Evolutionary conservation across 2,113 vertebrate species (phyloP).

Genomic region (Rhadina sibilatrix): DNA sequence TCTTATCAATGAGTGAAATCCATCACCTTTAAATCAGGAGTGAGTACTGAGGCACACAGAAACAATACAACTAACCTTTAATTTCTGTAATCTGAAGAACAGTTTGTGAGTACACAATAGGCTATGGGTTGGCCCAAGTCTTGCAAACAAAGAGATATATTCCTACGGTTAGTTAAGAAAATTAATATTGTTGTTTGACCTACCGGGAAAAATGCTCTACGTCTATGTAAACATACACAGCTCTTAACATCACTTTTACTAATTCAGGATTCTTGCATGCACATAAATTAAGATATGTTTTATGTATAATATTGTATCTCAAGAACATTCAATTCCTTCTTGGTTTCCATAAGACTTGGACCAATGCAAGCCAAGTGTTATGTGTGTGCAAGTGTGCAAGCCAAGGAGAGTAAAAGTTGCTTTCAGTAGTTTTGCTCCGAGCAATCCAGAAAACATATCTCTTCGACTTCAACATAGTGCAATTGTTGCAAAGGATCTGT

Average conservation of each 20-base stretch:
- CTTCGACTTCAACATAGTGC: fast-evolving
- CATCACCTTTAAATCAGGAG: not conserved
- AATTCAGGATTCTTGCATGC: not conserved
- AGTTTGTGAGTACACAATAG: constrained; percentile 1
- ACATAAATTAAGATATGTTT: not conserved
- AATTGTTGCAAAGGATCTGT: not conserved
- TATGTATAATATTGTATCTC: not conserved
- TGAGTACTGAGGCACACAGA: not conserved
- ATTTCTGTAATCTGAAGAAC: constrained; percentile 23
- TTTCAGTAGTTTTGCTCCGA: not conserved
- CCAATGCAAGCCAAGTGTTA: not conserved
- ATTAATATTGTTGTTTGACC: not conserved
- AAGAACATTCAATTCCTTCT: not conserved
- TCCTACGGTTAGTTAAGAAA: not conserved
- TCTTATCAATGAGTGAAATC: not conserved
- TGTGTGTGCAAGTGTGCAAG: too few relatives aligned
- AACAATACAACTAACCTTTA: not conserved
- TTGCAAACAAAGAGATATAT: constrained; percentile 8
- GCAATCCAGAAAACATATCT: not conserved
- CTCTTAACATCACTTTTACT: not conserved
- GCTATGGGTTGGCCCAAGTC: not conserved
- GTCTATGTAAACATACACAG: not conserved
- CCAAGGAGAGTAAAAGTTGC: not conserved
- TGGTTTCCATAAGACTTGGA: not conserved
- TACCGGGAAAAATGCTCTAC: not conserved